Percentiles rank a stretch among this genome's conserved stretches.
phyloP scores from a whole-genome alignment of 2,113 vertebrate species.

The Phrynosoma platyrhinos region DNA sequence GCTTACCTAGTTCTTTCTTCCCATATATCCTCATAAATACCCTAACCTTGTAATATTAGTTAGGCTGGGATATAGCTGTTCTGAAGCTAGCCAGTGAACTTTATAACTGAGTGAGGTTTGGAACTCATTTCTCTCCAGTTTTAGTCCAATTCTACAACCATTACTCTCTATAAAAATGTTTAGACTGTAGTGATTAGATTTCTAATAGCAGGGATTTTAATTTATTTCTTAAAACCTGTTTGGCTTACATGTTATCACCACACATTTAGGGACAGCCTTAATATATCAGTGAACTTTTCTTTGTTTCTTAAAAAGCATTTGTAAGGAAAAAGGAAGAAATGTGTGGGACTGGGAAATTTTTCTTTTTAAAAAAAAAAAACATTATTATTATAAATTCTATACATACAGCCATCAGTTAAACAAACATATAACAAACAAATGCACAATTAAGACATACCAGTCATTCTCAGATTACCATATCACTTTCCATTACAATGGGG shows the following conservation, averaged over 20 bases:
- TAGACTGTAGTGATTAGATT: neutral
- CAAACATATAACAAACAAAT: too few relatives aligned
- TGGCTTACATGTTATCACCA: neutral
- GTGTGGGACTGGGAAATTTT: too few relatives aligned
- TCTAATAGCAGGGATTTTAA: neutral
- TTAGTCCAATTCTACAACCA: neutral
- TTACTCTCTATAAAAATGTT: neutral
- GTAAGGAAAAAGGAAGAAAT: too few relatives aligned
- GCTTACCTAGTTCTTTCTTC: neutral
- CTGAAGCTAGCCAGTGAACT: neutral
- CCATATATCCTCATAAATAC: neutral
- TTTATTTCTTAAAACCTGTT: neutral
- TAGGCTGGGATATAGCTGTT: neutral
- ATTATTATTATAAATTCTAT: too few relatives aligned
- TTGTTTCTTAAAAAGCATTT: too few relatives aligned
- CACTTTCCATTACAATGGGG: too few relatives aligned
- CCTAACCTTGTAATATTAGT: neutral
- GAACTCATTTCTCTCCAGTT: neutral
- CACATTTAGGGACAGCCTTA: neutral
- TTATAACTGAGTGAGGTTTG: neutral
- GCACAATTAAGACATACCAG: too few relatives aligned
- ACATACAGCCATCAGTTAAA: too few relatives aligned
- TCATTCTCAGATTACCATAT: too few relatives aligned
- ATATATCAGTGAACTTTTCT: neutral
- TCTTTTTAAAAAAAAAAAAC: too few relatives aligned